These are phyloP conservation scores for Trichogramma dendrolimi DNA, from an alignment of 2,888 invertebrate species.

Conservation along the genomic window DNA sequence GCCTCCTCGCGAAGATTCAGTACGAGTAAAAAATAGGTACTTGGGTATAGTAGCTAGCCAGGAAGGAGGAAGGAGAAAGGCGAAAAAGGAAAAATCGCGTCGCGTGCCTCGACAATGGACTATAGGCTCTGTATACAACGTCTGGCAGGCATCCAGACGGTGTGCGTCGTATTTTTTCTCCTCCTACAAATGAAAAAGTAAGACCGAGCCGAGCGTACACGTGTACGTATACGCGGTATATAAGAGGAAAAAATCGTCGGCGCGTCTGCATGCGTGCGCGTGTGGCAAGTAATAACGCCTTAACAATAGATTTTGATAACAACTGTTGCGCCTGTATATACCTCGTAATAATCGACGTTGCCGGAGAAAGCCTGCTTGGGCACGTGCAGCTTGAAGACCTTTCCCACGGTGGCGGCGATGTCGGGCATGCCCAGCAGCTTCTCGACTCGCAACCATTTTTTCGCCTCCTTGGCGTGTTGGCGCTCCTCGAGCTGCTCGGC, in stretches of 20 bases:
- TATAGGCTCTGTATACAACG: neutral
- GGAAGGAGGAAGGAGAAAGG: neutral
- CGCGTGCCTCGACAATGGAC: constrained; percentile 16
- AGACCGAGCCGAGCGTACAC: too few relatives aligned
- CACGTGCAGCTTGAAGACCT: constrained; percentile 68
- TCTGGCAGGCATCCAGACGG: constrained; percentile 20
- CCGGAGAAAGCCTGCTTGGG: constrained; percentile 70
- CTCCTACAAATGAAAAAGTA: neutral
- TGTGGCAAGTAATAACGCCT: neutral
- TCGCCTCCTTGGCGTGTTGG: constrained; percentile 8
- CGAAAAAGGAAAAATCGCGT: neutral
- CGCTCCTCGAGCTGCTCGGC: constrained; percentile 16
- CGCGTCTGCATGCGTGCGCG: neutral
- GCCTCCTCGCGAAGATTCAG: too few relatives aligned
- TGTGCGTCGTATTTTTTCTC: neutral
- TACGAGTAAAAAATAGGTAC: too few relatives aligned
- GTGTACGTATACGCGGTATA: neutral
- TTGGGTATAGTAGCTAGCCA: neutral
- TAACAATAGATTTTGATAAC: neutral
- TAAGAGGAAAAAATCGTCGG: neutral
- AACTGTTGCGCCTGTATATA: constrained; percentile 43
- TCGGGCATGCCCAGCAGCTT: constrained; percentile 59
- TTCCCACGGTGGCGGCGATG: constrained; percentile 63
- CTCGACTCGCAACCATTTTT: constrained; percentile 34
- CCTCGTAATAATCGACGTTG: constrained; percentile 67